These are phyloP conservation scores for Amblyjoppa fuscipennis DNA, from an alignment of 2,888 invertebrate genomes.

Conservation along the genomic window DNA sequence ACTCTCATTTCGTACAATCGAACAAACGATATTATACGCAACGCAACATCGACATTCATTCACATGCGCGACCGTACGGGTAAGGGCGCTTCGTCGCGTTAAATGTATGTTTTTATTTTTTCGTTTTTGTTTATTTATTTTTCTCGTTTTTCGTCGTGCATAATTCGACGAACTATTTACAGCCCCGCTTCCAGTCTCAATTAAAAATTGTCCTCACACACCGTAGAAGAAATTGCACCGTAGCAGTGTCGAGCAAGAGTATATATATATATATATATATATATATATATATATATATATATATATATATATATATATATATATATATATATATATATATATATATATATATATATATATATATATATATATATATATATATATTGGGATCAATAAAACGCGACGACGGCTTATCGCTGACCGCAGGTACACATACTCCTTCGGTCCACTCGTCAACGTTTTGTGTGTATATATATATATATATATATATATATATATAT, in stretches of 20 bases:
- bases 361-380: conserved; percentile 34
- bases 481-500: conserved; percentile 28
- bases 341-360: conserved; percentile 41
- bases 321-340: conserved; percentile 34
- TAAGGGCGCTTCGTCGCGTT: conserved; percentile 27
- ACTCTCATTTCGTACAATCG: conserved; percentile 42
- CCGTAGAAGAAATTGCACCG: conserved; percentile 57
- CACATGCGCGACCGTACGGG: conserved; percentile 30
- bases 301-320: conserved; percentile 37
- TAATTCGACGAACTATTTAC: conserved; percentile 66
- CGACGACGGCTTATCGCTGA: conserved; percentile 39
- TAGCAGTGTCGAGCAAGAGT: conserved; percentile 51
- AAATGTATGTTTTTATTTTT: conserved; percentile 20
- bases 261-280: conserved; percentile 34
- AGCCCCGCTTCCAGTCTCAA: conserved; percentile 46
- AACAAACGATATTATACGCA: conserved; percentile 37
- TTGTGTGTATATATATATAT: conserved; percentile 12
- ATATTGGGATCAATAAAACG: conserved; percentile 43
- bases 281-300: conserved; percentile 39
- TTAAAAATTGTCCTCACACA: conserved; percentile 54
- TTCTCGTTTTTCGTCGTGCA: conserved; percentile 32
- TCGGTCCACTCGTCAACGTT: conserved; percentile 46
- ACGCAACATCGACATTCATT: conserved; percentile 31
- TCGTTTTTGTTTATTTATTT: not conserved
- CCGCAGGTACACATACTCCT: conserved; percentile 34